Evolutionary conservation across 2,888 invertebrate genomes (phyloP), one percentile per base, ranked within the genome.

Genomic region (Drosophila kuntzei): DNA sequence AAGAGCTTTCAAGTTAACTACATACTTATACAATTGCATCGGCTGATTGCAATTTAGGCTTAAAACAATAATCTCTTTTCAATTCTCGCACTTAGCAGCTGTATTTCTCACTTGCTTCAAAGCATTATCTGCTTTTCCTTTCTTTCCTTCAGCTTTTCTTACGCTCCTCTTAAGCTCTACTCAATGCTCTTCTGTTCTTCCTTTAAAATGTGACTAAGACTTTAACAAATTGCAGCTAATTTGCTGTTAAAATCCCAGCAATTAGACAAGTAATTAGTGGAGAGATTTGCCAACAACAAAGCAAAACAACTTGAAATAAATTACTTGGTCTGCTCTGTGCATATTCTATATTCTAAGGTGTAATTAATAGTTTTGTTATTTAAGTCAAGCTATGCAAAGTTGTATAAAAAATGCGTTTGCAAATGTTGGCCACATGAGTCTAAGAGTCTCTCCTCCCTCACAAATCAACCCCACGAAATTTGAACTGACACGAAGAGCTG

Each of bases 191-290:
- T 5, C 12, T 3, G 12, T 18, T 39, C 16, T 41, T 6, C 3
- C n/a, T n/a, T 83, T 80, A 71, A 76, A 72, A 75, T 71, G 69
- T 59, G 71, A 82, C 87, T 82, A 76, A 50, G 71, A 41, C 20
- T 20, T 55, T 73, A 79, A 89, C 89, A 83, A 89, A 89, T 90
- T 83, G 87, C 83, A 75, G 76, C 76, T 78, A 80, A 80, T 89
- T 89, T 76, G 69, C 74, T 46, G 39, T 41, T 32, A 58, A 89
- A 87, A 84, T 80, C 79, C 76, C 65, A 61, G 89, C 78, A 89
- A 89, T 90, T 89, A 87, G 88, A 71, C 89, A 75, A 77, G 88
- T 83, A 89, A 89, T 89, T 89, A 89, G 90, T 81, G 58, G 50
- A 75, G 83, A 79, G 44, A 53, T 54, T 89, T 87, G 62, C 46